A percentile compares a stretch with the other conserved stretches of the same genome.
These are phyloP conservation scores for Schizaphis graminum DNA, from an alignment of 2,888 invertebrate species.

Conservation along the genomic window DNA sequence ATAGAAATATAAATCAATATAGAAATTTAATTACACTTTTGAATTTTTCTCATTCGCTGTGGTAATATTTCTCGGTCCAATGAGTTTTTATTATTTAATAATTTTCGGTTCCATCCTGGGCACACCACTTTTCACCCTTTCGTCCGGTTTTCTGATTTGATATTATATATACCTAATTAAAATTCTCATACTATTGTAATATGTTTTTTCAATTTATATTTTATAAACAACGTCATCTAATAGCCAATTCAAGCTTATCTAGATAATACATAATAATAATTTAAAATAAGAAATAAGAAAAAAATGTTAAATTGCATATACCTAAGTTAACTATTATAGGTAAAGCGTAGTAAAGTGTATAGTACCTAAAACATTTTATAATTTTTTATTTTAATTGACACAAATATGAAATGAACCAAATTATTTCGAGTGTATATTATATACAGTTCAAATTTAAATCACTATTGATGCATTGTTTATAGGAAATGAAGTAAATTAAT, in stretches of 20 bases:
- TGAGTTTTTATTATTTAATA: background rate
- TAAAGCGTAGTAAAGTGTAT: background rate
- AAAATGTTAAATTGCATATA: background rate
- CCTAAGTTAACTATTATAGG: background rate
- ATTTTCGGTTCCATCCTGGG: background rate
- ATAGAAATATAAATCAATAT: background rate
- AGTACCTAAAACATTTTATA: background rate
- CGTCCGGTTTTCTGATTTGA: background rate
- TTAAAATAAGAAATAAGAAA: background rate
- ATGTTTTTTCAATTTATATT: background rate
- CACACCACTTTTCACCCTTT: background rate
- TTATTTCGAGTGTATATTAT: background rate
- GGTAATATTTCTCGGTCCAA: background rate
- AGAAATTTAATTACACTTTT: background rate
- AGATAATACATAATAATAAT: background rate
- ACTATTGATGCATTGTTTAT: slow-evolving; percentile 3
- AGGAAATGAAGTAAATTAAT: slow-evolving; percentile 19
- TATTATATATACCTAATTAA: background rate
- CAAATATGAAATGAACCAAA: slow-evolving; percentile 23
- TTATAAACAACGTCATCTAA: background rate
- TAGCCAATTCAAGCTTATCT: background rate
- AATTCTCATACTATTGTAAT: background rate
- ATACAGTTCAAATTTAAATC: background rate
- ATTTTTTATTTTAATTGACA: slow-evolving; percentile 7
- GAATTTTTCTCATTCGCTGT: background rate